Conservation (phyloP, 2,888 invertebrate species). For the Sminthurides aquaticus region DNA sequence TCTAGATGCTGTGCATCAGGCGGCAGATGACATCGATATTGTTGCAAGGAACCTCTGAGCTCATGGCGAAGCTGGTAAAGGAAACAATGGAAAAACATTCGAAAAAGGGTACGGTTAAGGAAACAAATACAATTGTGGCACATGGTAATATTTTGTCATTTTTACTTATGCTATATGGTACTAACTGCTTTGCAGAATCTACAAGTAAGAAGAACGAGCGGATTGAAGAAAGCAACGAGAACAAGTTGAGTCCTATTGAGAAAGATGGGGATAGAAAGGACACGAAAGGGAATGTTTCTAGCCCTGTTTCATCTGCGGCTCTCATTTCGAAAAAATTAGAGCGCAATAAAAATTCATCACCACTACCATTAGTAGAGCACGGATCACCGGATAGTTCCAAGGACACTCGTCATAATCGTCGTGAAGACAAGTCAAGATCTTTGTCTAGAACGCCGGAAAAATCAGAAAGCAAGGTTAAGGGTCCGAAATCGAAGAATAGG, state of each 20-base stretch:
- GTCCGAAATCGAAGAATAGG: background rate
- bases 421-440: background rate
- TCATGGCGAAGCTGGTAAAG: slow-evolving; percentile 73
- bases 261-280: no score
- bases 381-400: background rate
- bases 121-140: no score
- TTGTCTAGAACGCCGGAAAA: background rate
- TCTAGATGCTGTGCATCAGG: slow-evolving; percentile 78
- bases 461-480: background rate
- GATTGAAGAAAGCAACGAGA: no score
- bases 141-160: no score
- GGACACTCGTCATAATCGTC: background rate
- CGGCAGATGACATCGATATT: slow-evolving; percentile 86
- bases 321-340: no score
- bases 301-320: no score
- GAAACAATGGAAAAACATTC: slow-evolving; percentile 74
- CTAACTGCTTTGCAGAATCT: no score
- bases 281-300: no score
- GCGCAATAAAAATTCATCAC: background rate
- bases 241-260: no score
- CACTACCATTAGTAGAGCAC: background rate
- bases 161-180: no score
- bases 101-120: slow-evolving; percentile 62
- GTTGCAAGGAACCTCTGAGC: slow-evolving; percentile 84
- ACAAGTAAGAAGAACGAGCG: no score